These are phyloP conservation scores for Peromyscus maniculatus DNA, from an alignment of 2,113 vertebrate genomes.

Conservation along the genomic window DNA sequence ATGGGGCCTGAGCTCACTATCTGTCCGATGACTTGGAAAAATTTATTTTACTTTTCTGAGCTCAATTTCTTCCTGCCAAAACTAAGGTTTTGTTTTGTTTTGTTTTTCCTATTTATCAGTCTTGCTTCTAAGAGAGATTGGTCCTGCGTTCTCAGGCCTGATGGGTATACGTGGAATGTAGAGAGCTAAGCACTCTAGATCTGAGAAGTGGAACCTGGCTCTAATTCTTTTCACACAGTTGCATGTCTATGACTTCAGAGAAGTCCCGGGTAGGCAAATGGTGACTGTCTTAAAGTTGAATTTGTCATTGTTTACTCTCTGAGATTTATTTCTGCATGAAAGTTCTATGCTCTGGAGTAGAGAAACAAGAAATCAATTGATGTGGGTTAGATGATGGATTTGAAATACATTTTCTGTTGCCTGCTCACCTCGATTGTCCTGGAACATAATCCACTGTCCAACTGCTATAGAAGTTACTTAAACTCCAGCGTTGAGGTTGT, in stretches of 20 bases:
- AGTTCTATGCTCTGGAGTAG: neutral
- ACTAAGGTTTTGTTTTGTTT: neutral
- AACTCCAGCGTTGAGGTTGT: constrained; percentile 50
- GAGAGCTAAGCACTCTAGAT: neutral
- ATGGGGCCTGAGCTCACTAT: neutral
- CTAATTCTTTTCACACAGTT: neutral
- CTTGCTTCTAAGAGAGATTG: neutral
- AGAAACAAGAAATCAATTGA: neutral
- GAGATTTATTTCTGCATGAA: neutral
- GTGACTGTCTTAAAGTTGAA: neutral
- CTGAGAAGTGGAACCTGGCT: neutral
- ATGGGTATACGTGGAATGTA: neutral
- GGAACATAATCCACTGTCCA: constrained; percentile 1
- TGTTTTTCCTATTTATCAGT: neutral
- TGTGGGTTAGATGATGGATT: neutral
- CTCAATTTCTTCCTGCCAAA: constrained; percentile 18
- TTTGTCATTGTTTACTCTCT: neutral
- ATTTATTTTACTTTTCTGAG: neutral
- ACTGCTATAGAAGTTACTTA: neutral
- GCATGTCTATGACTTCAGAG: neutral
- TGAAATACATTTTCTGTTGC: constrained; percentile 16
- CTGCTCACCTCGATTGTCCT: neutral
- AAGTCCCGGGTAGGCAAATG: neutral
- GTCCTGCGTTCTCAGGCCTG: neutral
- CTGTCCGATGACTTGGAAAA: neutral